Base-by-base conservation (phyloP, 2,888 invertebrate genomes). In the Ariolimax columbianus region DNA sequence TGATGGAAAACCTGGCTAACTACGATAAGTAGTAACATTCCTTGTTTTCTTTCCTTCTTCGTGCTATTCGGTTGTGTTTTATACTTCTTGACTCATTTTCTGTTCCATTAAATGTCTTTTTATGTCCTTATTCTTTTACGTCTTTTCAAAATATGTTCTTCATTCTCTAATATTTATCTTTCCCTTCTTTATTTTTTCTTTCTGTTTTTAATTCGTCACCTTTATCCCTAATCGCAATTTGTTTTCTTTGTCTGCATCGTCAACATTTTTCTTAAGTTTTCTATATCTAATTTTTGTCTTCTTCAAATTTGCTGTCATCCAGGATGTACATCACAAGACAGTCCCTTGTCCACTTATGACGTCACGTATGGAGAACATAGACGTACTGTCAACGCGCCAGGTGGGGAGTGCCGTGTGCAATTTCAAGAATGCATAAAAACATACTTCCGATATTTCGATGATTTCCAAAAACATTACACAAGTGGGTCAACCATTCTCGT, bases 401-500 rank as follows among this genome's bases (percentile, higher is more conserved):
- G 33, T 4, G 33, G 43, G 11, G n/a, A 40, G 26, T 73, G 72
- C 30, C 19, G 7, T 4, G 40, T 43, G 1, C 72, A 73, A 17
- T 73, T 73, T n/a, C 40, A 73, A n/a, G 43, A 40, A 26, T 73
- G 72, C 26, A n/a, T 73, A 4, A 43, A n/a, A 0, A 43, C 26
- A 14, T 73, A 73, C 43, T 73, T 73, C 36, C 9, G 72, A 6
- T 43, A 33, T 40, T 73, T 73, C 19, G 43, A 73, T 23, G 43
- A 73, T n/a, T 73, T 73, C 72, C 40, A 73, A 73, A 7, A 43
- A n/a, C 40, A 73, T 26, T 73, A 73, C 26, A 73, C 72, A 43
- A 73, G 1, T 7, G 72, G 72, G 23, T 43, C 43, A 43, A 0
- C 43, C 0, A 73, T 73, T 43, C 17, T 73, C 23, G 43, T 73